phyloP scores from a whole-genome alignment of 2,113 vertebrate species.

The Clarias macrocephalus region DNA sequence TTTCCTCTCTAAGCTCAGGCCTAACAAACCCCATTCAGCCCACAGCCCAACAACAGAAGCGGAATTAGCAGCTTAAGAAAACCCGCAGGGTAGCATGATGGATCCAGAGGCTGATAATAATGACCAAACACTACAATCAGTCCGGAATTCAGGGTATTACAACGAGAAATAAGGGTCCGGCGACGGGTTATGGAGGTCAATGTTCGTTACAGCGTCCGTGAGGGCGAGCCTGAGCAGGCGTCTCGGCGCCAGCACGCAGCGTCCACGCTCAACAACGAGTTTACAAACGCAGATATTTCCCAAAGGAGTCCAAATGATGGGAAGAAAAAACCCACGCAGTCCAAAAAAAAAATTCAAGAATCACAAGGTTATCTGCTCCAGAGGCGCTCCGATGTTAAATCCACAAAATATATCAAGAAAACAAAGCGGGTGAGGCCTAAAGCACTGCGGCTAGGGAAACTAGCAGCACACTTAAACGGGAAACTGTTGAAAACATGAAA shows the following conservation, averaged over 20 bases:
- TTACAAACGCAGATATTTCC: not conserved
- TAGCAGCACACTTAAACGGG: constrained; percentile 50
- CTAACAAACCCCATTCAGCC: constrained; percentile 25
- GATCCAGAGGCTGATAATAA: not conserved
- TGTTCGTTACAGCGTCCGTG: constrained; percentile 4
- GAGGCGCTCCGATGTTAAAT: not conserved
- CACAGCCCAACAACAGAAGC: constrained; percentile 3
- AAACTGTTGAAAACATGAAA: constrained; percentile 25
- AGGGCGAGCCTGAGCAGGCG: not conserved
- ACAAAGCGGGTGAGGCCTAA: constrained; percentile 35
- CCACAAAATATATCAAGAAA: constrained; percentile 23
- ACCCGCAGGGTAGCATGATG: not conserved
- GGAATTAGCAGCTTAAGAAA: constrained; percentile 8
- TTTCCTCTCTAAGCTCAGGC: constrained; percentile 10
- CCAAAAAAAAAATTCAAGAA: not conserved
- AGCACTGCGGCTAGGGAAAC: constrained; percentile 25
- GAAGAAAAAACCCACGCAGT: not conserved
- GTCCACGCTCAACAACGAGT: constrained; percentile 6
- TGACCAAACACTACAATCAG: constrained; percentile 15
- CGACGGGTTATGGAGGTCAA: not conserved
- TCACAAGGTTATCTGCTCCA: not conserved
- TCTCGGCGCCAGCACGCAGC: not conserved
- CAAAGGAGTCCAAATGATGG: not conserved
- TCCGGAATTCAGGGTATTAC: not conserved
- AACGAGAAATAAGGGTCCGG: not conserved